Base-by-base conservation (phyloP, 1,140 invertebrate genomes). In the Paramacrobiotus metropolitanus region DNA sequence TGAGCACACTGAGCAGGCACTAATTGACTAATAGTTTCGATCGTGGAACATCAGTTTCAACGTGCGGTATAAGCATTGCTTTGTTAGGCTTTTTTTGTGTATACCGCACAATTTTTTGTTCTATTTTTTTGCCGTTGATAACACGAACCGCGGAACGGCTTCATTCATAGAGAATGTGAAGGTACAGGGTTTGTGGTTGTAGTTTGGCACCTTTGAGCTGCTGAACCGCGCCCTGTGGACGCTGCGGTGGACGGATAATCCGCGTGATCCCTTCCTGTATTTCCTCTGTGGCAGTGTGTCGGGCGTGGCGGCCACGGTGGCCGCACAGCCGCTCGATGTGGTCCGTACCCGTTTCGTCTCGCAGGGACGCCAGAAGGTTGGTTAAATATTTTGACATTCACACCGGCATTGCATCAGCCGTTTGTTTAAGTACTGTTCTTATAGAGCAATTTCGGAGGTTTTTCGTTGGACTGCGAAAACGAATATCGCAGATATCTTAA, bases 301-400 rank as follows among this genome's bases (percentile, higher is more conserved):
- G 65, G 90, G 89, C 21, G 77, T 79, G 61, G 64, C 82, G n/a
- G 87, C 84, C 2, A 90, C 87, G 1, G 66, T 85, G 1, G 66
- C 80, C 20, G 85, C 87, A 15, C 88, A 87, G 70, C 92, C 93
- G 1, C 83, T 92, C 69, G 92, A 96, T 76, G 86, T 91, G 0
- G 75, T 94, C n/a, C 78, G 91, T 67, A 96, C 93, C 24, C 79
- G 92, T 69, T 77, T 95, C 62, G 83, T 96, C 61, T 87, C 86
- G 29, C 92, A 97, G 75, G 84, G 86, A 63, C 82, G 83, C 68
- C 81, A 80, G 34, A 76, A 81, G 81, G 83, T 44, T 55, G 24
- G 34, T 29, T 34, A 30, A 21, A 40, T 40, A 77, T 85, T 30
- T 65, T 77, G 18, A 74, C 83, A 70, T 74, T 74, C 63, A 73